Conservation (phyloP, 2,888 invertebrate species). For the Conomelus anceps region DNA sequence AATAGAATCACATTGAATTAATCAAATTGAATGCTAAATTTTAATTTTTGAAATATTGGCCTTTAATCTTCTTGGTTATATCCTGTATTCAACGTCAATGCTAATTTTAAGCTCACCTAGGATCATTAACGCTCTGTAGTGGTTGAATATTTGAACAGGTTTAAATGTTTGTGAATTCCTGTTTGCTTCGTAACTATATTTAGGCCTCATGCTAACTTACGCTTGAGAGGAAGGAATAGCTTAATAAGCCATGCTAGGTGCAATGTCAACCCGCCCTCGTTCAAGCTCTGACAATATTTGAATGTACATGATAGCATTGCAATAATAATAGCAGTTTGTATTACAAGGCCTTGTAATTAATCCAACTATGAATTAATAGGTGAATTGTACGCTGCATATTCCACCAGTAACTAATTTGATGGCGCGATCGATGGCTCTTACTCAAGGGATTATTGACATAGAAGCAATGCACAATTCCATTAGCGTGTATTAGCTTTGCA, state of each 20-base stretch:
- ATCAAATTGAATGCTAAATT: no score
- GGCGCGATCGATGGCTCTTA: background rate
- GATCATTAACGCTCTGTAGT: no score
- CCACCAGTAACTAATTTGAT: background rate
- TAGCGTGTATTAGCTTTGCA: background rate
- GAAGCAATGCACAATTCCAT: background rate
- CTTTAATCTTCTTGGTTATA: no score
- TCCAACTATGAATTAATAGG: background rate
- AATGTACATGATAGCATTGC: background rate
- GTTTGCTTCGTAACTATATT: no score
- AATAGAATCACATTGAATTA: no score
- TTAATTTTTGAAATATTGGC: no score
- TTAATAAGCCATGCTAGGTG: background rate
- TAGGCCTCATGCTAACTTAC: background rate
- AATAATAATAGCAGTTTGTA: background rate
- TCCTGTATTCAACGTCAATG: no score
- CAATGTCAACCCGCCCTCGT: no score
- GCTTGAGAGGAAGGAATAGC: background rate
- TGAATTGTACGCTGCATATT: background rate
- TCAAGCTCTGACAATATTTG: background rate
- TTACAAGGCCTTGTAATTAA: background rate
- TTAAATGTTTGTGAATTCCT: no score
- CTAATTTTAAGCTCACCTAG: no score
- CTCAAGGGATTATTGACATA: background rate
- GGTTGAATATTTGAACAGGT: no score